Conservation (phyloP, 2,888 invertebrate genomes). For the Mesorhabditis spiculigera region DNA sequence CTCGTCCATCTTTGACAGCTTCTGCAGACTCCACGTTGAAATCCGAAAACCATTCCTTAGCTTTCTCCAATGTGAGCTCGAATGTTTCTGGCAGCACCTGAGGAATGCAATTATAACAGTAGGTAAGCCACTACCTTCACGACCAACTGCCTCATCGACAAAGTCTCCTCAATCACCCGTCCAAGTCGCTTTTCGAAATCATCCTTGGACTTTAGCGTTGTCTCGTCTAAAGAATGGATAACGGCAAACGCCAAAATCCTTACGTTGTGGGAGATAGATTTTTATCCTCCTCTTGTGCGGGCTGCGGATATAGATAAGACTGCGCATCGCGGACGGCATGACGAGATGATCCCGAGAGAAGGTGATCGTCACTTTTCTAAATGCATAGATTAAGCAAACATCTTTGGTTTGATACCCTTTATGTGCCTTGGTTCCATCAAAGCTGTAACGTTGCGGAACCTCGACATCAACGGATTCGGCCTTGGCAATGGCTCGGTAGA, state of each 20-base stretch:
- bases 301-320: slow-evolving; percentile 33
- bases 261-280: slow-evolving; percentile 36
- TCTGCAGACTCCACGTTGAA: slow-evolving; percentile 22
- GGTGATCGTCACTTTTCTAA: slow-evolving; percentile 22
- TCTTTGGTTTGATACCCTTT: slow-evolving; percentile 16
- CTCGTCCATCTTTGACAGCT: slow-evolving; percentile 21
- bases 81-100: neutral
- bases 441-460: slow-evolving; percentile 21
- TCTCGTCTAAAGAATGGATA: slow-evolving; percentile 13
- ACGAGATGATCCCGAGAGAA: slow-evolving; percentile 23
- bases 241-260: neutral
- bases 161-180: slow-evolving; percentile 26
- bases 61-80: slow-evolving; percentile 23
- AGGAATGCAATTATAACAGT: neutral
- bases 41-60: slow-evolving; percentile 26
- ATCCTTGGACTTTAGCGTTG: slow-evolving; percentile 30
- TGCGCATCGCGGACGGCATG: slow-evolving; percentile 30
- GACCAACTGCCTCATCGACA: slow-evolving; percentile 25
- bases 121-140: slow-evolving; percentile 17
- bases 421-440: slow-evolving; percentile 18
- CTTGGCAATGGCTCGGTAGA: slow-evolving; percentile 29
- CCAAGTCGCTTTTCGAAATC: slow-evolving; percentile 33
- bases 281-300: slow-evolving; percentile 29
- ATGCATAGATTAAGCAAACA: neutral
- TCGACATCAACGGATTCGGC: slow-evolving; percentile 23